A percentile compares a stretch with the other conserved stretches of the same genome.
Evolutionary conservation across 2,888 invertebrate species (phyloP).

Genomic region (Encarsia formosa): DNA sequence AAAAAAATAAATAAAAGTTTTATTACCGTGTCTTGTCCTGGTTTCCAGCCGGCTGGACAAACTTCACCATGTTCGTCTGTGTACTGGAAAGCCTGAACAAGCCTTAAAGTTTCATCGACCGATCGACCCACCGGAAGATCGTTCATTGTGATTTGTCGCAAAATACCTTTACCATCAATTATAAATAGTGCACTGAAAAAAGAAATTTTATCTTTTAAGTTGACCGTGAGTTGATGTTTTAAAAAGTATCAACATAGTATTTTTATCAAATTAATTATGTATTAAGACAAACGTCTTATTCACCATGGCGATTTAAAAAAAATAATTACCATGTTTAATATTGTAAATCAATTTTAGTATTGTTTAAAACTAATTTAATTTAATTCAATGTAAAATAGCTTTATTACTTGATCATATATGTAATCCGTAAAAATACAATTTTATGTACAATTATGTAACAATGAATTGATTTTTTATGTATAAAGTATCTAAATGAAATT

Average conservation of each 20-base stretch:
- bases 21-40: constrained; percentile 83
- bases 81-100: constrained; percentile 94
- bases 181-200: constrained; percentile 78
- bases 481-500: too few species aligned
- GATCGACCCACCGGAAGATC: constrained; percentile 90
- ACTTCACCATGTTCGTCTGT: constrained; percentile 91
- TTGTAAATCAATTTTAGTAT: too few species aligned
- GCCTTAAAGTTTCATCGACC: constrained; percentile 88
- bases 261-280: neutral
- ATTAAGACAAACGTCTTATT: neutral
- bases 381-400: too few species aligned
- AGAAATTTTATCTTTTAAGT: too few species aligned
- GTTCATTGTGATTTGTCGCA: constrained; percentile 95
- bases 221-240: too few species aligned
- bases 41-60: constrained; percentile 94
- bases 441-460: too few species aligned
- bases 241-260: neutral
- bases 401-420: too few species aligned
- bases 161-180: constrained; percentile 81
- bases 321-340: too few species aligned
- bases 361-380: too few species aligned
- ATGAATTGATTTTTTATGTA: too few species aligned
- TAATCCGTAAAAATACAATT: too few species aligned
- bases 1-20: constrained; percentile 20
- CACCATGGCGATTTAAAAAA: neutral